Evolutionary conservation across 2,888 invertebrate genomes (phyloP).

Genomic region (Eupithecia pulchellata): DNA sequence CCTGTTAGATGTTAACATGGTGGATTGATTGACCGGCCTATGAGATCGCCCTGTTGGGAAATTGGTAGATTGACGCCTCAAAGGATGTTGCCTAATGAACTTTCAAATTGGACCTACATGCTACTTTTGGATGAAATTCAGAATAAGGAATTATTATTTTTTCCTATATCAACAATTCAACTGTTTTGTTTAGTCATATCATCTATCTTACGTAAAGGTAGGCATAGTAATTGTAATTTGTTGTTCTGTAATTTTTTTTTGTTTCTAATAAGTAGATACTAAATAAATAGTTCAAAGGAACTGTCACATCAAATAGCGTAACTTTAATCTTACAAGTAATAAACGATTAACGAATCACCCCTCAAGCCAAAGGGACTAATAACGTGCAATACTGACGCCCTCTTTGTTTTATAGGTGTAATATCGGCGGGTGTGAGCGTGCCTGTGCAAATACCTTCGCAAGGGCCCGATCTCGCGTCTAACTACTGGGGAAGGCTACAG

Average conservation of each 20-base stretch:
- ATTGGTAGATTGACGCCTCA: conserved; percentile 13
- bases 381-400: conserved; percentile 51
- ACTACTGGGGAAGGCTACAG: conserved; percentile 96
- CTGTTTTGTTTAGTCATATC: not conserved
- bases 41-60: not conserved
- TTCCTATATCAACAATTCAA: not conserved
- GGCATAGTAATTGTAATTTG: not conserved
- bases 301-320: conserved; percentile 3
- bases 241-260: no score
- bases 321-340: conserved; percentile 23
- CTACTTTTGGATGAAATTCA: not conserved
- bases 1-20: conserved; percentile 63
- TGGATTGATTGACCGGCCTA: conserved; percentile 52
- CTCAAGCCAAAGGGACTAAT: conserved; percentile 37
- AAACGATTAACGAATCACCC: conserved; percentile 28
- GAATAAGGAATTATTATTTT: not conserved
- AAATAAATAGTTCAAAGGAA: not conserved
- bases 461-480: conserved; percentile 90
- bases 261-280: no score
- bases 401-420: conserved; percentile 89
- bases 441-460: conserved; percentile 96
- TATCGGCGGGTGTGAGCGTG: conserved; percentile 96
- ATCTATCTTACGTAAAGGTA: not conserved
- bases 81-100: conserved; percentile 12
- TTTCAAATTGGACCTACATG: conserved; percentile 1